Percentiles rank a stretch among this genome's conserved stretches.
Evolutionary conservation across 2,888 invertebrate genomes (phyloP).

Genomic region (Endomychus coccineus): DNA sequence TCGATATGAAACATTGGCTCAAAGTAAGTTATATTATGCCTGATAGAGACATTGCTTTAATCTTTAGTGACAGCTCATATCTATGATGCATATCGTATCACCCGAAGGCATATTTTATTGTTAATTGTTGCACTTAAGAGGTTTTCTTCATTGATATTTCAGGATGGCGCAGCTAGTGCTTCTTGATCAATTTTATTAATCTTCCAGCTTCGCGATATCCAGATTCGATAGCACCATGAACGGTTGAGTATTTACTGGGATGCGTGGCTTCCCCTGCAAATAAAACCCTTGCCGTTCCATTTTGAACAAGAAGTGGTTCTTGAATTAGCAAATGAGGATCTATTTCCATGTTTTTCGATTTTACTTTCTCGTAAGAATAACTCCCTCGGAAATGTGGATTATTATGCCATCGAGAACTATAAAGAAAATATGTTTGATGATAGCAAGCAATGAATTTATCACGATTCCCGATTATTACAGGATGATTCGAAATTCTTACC

Average conservation of each 20-base stretch:
- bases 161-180: too few species aligned
- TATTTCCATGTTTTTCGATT: constrained; percentile 4
- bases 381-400: constrained; percentile 11
- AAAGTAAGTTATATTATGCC: too few species aligned
- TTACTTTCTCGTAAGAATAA: constrained; percentile 8
- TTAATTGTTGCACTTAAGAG: too few species aligned
- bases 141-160: too few species aligned
- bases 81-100: too few species aligned
- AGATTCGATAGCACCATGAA: constrained; percentile 50
- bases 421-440: constrained; percentile 1
- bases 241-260: constrained; percentile 45
- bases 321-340: not conserved
- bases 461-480: not conserved
- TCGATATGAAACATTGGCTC: too few species aligned
- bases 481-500: constrained; percentile 25
- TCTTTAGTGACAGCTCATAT: too few species aligned
- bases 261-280: constrained; percentile 58
- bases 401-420: constrained; percentile 10
- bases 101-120: too few species aligned
- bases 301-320: constrained; percentile 3
- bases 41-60: too few species aligned
- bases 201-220: constrained; percentile 49
- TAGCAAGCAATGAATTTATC: not conserved
- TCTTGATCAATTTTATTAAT: constrained; percentile 30
- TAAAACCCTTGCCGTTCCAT: too few species aligned